Conservation (phyloP, 2,888 invertebrate species). For the Gandaritis pyraliata region DNA sequence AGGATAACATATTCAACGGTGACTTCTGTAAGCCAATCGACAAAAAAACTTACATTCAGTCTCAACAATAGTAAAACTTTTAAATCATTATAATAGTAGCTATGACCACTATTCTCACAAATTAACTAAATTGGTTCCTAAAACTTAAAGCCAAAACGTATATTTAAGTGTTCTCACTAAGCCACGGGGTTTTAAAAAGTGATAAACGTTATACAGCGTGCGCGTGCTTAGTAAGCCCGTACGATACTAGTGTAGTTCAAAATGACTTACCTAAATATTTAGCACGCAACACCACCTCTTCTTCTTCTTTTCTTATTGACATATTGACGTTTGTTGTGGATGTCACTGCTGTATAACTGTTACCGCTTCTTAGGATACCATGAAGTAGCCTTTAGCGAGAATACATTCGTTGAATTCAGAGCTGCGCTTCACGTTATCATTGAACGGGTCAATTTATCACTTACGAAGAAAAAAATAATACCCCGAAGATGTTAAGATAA, state of each 20-base stretch:
- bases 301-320: no score
- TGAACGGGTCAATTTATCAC: conserved; percentile 17
- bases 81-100: no score
- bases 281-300: no score
- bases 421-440: conserved; percentile 20
- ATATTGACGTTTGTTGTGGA: no score
- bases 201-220: not conserved
- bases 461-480: conserved; percentile 8
- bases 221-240: not conserved
- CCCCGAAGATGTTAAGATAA: conserved; percentile 20
- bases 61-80: no score
- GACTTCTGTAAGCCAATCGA: no score
- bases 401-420: conserved; percentile 6
- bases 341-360: not conserved
- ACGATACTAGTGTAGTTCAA: no score
- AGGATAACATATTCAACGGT: no score
- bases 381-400: not conserved
- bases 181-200: not conserved
- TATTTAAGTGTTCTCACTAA: conserved; percentile 13
- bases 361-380: not conserved
- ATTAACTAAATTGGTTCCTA: conserved; percentile 5
- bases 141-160: conserved; percentile 16
- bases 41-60: no score
- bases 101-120: conserved; percentile 10
- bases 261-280: no score